Percentiles rank a stretch among this genome's conserved stretches.
These are phyloP conservation scores for Tadarida brasiliensis DNA, from an alignment of 2,797 vertebrate species.

Conservation along the genomic window DNA sequence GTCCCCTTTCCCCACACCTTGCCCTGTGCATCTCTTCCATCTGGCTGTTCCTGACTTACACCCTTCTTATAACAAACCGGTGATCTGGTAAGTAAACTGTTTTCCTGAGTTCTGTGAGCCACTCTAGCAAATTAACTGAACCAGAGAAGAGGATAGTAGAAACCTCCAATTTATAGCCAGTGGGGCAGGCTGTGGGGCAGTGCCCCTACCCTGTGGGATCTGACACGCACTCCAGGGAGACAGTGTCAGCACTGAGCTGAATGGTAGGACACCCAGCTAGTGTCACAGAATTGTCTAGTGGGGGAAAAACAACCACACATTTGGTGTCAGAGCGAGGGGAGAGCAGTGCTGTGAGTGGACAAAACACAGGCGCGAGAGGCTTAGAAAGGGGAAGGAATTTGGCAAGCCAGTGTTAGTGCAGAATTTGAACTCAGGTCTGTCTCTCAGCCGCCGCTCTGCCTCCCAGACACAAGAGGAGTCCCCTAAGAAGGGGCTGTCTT, in stretches of 20 bases:
- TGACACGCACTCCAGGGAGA: neutral
- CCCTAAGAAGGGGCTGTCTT: neutral
- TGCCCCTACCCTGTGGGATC: neutral
- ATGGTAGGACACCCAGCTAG: neutral
- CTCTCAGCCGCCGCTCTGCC: neutral
- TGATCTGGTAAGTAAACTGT: neutral
- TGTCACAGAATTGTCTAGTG: neutral
- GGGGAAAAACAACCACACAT: neutral
- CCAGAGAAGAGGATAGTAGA: neutral
- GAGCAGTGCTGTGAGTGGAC: neutral
- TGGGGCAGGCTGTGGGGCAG: neutral
- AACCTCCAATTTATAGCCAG: neutral
- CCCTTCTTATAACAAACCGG: neutral
- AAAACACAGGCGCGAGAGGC: neutral
- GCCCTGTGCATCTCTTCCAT: neutral
- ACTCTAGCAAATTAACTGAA: neutral
- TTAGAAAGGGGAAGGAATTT: neutral
- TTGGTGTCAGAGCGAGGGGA: neutral
- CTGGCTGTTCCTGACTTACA: neutral
- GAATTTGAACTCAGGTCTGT: constrained; percentile 22
- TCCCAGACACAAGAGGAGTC: neutral
- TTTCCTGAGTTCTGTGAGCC: neutral
- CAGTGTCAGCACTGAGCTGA: neutral
- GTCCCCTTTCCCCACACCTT: neutral
- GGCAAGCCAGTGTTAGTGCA: neutral